Evolutionary conservation across 2,888 invertebrate species (phyloP), one percentile per base, ranked within the genome.

Genomic region (Eudemis profundana): DNA sequence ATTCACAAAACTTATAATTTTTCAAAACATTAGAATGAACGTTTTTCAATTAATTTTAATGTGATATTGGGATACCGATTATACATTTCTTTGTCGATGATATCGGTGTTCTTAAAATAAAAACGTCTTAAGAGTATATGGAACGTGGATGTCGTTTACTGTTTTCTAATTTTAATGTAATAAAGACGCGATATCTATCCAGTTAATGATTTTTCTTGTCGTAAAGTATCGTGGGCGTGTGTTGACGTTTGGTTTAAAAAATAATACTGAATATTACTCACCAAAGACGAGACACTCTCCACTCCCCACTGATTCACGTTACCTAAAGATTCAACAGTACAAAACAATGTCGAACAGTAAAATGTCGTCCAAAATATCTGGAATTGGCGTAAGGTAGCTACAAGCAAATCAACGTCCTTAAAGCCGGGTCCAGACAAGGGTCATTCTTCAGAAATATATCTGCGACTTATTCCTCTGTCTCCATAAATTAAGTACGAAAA

Each of bases 1-100:
- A 65, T 65, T 65, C 65, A 65, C 53, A 65, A 65, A 65, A 60
- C 51, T 65, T 60, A 60, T 60, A 65, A 59, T 67, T 67, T 62
- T 62, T 51, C 46, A 38, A 50, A 47, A 63, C 57, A 63, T 67
- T 67, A 53, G 56, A 62, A 59, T 63, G 59, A 59, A 53, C 57
- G 50, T 66, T 57, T 47, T 60, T 63, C 65, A 65, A 65, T 65
- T 65, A 65, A 65, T 65, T 60, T 65, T 65, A 60, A 65, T 65
- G 65, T 65, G 57, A 44, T 60, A 53, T 51, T 59, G 59, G 36
- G 64, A 57, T 56, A 56, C 56, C 44, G 57, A 64, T 50, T 47
- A 62, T 47, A 54, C 54, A 59, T 51, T 53, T 60, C 42, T 40
- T 56, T 63, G 46, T 17, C 7, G 59, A 65, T 59, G 50, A 8